These are phyloP conservation scores for Pangasianodon gigas DNA, from an alignment of 2,113 vertebrate genomes.

Conservation along the genomic window DNA sequence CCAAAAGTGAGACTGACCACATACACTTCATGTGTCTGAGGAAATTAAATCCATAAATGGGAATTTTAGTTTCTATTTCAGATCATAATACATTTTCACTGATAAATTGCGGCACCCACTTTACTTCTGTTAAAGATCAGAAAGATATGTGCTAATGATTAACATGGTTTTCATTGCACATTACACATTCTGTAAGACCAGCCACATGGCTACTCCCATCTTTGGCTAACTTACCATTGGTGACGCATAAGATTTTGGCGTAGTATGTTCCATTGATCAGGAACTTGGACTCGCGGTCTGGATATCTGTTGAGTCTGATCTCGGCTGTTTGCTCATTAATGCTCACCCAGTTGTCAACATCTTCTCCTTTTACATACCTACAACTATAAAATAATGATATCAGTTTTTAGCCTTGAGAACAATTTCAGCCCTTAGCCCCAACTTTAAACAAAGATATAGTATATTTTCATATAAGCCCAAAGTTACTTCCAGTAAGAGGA, in stretches of 20 bases:
- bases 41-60: not conserved
- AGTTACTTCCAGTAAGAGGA: not conserved
- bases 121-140: too few species aligned
- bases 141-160: too few species aligned
- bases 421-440: not conserved
- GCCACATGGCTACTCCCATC: not conserved
- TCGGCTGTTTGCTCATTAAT: conserved; percentile 82
- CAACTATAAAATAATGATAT: conserved; percentile 18
- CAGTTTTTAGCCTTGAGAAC: not conserved
- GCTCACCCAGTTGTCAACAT: conserved; percentile 81
- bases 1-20: not conserved
- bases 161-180: not conserved
- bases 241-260: conserved; percentile 80
- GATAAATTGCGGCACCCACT: too few species aligned
- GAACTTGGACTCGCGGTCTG: conserved; percentile 78
- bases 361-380: conserved; percentile 81
- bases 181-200: not conserved
- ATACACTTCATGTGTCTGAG: not conserved
- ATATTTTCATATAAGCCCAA: not conserved
- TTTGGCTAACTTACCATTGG: conserved; percentile 73
- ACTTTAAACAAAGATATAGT: not conserved
- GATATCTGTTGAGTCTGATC: conserved; percentile 80
- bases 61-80: not conserved
- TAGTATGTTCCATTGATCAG: conserved; percentile 81
- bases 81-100: too few species aligned